These are phyloP conservation scores for Apotomis capreana DNA, from an alignment of 2,888 invertebrate genomes.

Conservation along the genomic window DNA sequence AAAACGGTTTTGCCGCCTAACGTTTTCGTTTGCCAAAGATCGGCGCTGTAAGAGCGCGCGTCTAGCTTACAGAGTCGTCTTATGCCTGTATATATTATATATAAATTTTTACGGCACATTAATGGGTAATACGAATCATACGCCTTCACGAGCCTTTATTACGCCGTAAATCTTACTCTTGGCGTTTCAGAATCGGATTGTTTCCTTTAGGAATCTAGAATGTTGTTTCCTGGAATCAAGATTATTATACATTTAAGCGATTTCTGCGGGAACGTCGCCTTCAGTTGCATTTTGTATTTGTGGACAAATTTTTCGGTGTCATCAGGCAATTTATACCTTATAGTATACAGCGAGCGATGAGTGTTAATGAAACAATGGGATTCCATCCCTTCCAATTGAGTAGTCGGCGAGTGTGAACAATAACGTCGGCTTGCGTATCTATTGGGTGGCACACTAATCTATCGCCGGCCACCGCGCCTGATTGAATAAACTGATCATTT, in stretches of 20 bases:
- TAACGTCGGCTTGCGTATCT: constrained; percentile 10
- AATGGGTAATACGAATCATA: constrained; percentile 52
- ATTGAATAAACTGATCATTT: constrained; percentile 35
- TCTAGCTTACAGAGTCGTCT: constrained; percentile 30
- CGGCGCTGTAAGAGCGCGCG: neutral
- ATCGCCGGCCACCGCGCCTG: constrained; percentile 26
- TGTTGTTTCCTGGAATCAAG: constrained; percentile 23
- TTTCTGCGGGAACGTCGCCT: constrained; percentile 19
- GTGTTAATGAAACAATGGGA: constrained; percentile 15
- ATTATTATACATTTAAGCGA: constrained; percentile 8
- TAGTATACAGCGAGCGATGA: neutral
- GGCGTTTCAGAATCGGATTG: constrained; percentile 36
- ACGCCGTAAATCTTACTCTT: constrained; percentile 47
- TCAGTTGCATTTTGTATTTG: constrained; percentile 6
- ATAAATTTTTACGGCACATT: constrained; percentile 44
- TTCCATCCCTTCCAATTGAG: constrained; percentile 5
- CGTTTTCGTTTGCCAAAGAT: constrained; percentile 17
- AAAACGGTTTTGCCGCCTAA: constrained; percentile 4
- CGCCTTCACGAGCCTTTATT: constrained; percentile 48
- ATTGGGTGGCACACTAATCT: constrained; percentile 30
- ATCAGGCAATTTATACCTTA: neutral
- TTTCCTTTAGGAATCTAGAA: constrained; percentile 22
- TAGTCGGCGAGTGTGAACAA: neutral
- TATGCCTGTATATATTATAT: constrained; percentile 40
- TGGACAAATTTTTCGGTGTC: constrained; percentile 1